Conservation (phyloP, 2,113 vertebrate species). For the Sander lucioperca region DNA sequence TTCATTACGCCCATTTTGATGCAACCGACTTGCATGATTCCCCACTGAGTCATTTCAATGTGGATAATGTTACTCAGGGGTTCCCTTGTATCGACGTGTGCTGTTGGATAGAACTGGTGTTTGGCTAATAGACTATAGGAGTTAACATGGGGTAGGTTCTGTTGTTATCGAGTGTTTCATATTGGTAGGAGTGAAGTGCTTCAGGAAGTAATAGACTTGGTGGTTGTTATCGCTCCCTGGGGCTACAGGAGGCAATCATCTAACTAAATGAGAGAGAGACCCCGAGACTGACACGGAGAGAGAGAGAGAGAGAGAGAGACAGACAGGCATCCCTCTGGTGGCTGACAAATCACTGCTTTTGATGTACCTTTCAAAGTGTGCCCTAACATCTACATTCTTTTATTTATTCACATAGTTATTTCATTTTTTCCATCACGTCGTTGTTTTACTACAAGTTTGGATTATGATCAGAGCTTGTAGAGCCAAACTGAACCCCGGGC, state of each 20-base stretch:
- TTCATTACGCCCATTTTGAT: conserved; percentile 64
- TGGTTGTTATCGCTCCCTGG: conserved; percentile 78
- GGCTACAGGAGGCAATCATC: conserved; percentile 81
- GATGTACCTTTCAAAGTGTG: conserved; percentile 78
- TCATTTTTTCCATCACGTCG: conserved; percentile 37
- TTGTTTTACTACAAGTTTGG: conserved; percentile 60
- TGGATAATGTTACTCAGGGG: conserved; percentile 76
- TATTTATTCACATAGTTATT: conserved; percentile 61
- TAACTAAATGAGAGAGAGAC: conserved; percentile 77
- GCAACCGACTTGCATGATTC: conserved; percentile 35
- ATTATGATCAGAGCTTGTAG: conserved; percentile 64
- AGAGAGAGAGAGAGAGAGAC: conserved; percentile 36
- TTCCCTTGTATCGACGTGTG: conserved; percentile 63
- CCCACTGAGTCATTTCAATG: conserved; percentile 59
- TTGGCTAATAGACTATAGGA: conserved; percentile 78
- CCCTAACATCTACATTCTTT: conserved; percentile 69
- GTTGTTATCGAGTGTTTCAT: conserved; percentile 82
- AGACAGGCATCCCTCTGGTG: conserved; percentile 64
- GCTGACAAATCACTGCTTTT: conserved; percentile 76
- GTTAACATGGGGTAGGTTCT: conserved; percentile 75
- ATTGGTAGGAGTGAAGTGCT: conserved; percentile 83
- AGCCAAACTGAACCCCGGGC: conserved; percentile 62
- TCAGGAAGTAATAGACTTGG: conserved; percentile 83
- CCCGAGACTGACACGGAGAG: conserved; percentile 38
- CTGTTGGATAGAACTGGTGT: conserved; percentile 71